Evolutionary conservation across 2,888 invertebrate species (phyloP).

Genomic region (Pterobdella sp.): DNA sequence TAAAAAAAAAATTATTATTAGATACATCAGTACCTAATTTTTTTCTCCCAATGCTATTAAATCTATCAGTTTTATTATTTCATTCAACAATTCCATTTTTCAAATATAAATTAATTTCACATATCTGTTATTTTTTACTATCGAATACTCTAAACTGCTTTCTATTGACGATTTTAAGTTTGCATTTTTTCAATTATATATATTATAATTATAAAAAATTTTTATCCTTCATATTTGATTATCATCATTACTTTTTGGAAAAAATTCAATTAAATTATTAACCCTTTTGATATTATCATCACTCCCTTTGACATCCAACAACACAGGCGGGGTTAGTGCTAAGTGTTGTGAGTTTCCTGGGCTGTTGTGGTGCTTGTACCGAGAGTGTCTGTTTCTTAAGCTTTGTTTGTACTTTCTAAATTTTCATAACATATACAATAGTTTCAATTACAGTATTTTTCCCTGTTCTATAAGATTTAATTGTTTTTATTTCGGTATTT

Average conservation of each 20-base stretch:
- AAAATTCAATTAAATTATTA: background rate
- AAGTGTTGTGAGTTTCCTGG: conserved; percentile 30
- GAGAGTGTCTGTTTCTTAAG: conserved; percentile 34
- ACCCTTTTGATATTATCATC: background rate
- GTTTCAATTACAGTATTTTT: too few relatives aligned
- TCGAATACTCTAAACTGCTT: too few relatives aligned
- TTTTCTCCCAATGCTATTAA: too few relatives aligned
- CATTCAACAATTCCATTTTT: too few relatives aligned
- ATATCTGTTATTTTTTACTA: too few relatives aligned
- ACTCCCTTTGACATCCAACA: background rate
- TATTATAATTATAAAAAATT: background rate
- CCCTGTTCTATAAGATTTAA: background rate
- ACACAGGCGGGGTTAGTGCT: conserved; percentile 26
- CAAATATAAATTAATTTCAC: too few relatives aligned
- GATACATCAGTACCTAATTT: too few relatives aligned
- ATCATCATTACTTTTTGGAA: background rate
- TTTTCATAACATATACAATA: background rate
- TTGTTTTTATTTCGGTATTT: background rate
- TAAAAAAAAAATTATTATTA: too few relatives aligned
- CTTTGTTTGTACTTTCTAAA: conserved; percentile 26
- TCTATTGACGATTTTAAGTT: too few relatives aligned
- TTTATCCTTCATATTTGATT: background rate
- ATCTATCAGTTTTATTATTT: too few relatives aligned
- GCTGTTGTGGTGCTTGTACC: conserved; percentile 33
- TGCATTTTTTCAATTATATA: too few relatives aligned